Evolutionary conservation across 1,140 invertebrate genomes (phyloP).

Genomic region (Druon quercuslanigerum): DNA sequence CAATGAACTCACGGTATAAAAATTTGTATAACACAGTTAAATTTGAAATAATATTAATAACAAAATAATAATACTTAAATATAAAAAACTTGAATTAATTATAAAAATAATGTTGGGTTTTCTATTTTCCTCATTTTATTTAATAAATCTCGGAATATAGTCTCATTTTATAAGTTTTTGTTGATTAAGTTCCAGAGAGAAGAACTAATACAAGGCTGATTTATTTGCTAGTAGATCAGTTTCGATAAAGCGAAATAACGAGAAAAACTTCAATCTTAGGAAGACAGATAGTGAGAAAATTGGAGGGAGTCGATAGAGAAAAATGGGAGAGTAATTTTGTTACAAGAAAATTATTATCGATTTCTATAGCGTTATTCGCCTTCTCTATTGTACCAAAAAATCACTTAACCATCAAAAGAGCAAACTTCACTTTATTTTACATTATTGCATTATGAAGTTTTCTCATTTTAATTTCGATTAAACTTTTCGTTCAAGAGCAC

Average conservation of each 20-base stretch:
- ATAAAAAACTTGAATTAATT: too few relatives aligned
- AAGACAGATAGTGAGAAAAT: slow-evolving; percentile 25
- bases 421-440: too few relatives aligned
- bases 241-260: slow-evolving; percentile 24
- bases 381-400: neutral
- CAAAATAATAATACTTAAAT: too few relatives aligned
- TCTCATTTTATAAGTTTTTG: neutral
- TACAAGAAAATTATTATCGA: slow-evolving; percentile 9
- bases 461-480: too few relatives aligned
- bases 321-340: slow-evolving; percentile 3
- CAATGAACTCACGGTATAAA: too few relatives aligned
- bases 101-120: too few relatives aligned
- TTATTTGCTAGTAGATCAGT: slow-evolving; percentile 19
- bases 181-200: neutral
- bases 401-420: neutral
- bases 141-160: too few relatives aligned
- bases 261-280: slow-evolving; percentile 19
- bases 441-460: too few relatives aligned
- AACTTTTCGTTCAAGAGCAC: too few relatives aligned
- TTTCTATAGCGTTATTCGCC: neutral
- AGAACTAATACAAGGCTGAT: slow-evolving; percentile 14
- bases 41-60: too few relatives aligned
- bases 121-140: too few relatives aligned
- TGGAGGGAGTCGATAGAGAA: slow-evolving; percentile 7
- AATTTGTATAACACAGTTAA: too few relatives aligned